Evolutionary conservation across 2,888 invertebrate genomes (phyloP).

Genomic region (Ariolimax columbianus): DNA sequence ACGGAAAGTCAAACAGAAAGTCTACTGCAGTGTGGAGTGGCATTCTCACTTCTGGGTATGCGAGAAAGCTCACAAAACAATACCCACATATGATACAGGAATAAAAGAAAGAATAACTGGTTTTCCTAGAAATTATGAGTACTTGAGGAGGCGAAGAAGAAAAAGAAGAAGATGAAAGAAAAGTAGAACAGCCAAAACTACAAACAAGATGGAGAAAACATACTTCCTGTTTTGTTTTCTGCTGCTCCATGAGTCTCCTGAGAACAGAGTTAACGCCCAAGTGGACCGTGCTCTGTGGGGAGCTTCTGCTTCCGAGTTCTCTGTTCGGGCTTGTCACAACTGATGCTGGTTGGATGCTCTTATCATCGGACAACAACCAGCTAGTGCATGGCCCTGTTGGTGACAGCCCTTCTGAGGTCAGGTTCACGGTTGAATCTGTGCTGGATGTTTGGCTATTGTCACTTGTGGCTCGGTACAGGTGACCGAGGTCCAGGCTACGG

Average conservation of each 20-base stretch:
- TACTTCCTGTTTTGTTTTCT: constrained; percentile 73
- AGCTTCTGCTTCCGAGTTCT: constrained; percentile 59
- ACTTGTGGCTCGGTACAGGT: constrained; percentile 57
- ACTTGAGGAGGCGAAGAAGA: background rate
- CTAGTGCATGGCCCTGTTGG: constrained; percentile 20
- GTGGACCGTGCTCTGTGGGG: constrained; percentile 68
- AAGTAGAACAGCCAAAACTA: background rate
- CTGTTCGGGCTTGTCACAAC: constrained; percentile 6
- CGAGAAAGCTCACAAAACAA: no score
- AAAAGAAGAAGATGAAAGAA: background rate
- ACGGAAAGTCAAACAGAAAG: no score
- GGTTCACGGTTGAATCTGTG: constrained; percentile 61
- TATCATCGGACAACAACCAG: constrained; percentile 43
- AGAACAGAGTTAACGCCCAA: constrained; percentile 74
- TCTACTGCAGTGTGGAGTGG: no score
- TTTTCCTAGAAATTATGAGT: no score
- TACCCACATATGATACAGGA: no score
- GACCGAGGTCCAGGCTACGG: constrained; percentile 69
- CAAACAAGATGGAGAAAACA: background rate
- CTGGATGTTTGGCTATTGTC: constrained; percentile 64
- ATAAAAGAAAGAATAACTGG: no score
- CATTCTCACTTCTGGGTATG: no score
- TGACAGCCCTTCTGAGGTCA: constrained; percentile 19
- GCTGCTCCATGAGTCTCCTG: constrained; percentile 71
- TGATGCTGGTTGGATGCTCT: constrained; percentile 26